Percentiles rank a stretch among this genome's conserved stretches.
Evolutionary conservation across 2,888 invertebrate species (phyloP).

Genomic region (Clepsis dumicolana): DNA sequence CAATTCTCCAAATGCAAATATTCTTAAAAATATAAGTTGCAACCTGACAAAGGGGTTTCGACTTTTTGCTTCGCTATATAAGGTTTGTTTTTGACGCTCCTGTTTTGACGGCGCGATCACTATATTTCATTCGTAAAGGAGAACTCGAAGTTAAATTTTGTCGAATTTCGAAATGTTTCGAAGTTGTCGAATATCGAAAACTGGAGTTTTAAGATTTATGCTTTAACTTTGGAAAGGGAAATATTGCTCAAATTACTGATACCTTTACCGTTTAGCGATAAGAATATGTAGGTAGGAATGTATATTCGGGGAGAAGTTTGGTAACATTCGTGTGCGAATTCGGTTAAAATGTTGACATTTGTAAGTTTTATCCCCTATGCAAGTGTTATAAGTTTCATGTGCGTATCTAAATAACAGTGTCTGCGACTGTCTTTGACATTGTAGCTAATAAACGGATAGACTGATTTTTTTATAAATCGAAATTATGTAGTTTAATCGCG

Average conservation of each 20-base stretch:
- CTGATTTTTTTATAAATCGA: too few relatives aligned
- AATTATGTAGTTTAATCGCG: too few relatives aligned
- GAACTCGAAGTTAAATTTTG: slow-evolving; percentile 43
- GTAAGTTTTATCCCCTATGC: too few relatives aligned
- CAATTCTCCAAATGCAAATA: slow-evolving; percentile 44
- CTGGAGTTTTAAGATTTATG: slow-evolving; percentile 43
- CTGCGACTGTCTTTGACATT: too few relatives aligned
- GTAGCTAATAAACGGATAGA: too few relatives aligned
- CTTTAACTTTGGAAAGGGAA: slow-evolving; percentile 27
- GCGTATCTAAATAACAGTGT: too few relatives aligned
- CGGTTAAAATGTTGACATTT: too few relatives aligned
- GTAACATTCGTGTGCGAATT: too few relatives aligned
- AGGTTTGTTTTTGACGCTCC: background rate
- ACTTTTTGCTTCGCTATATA: background rate
- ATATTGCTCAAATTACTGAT: slow-evolving; percentile 38
- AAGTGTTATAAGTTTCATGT: too few relatives aligned
- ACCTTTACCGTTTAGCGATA: slow-evolving; percentile 28
- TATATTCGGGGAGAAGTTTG: too few relatives aligned
- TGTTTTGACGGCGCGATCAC: slow-evolving; percentile 31
- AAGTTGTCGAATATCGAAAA: slow-evolving; percentile 44
- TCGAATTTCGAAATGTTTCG: slow-evolving; percentile 41
- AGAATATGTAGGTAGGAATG: slow-evolving; percentile 2
- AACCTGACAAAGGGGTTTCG: background rate
- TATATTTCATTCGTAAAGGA: slow-evolving; percentile 41
- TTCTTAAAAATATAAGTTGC: slow-evolving; percentile 36